A percentile compares a stretch with the other conserved stretches of the same genome.
These are phyloP conservation scores for Riptortus pedestris DNA, from an alignment of 1,140 invertebrate genomes.

Conservation along the genomic window DNA sequence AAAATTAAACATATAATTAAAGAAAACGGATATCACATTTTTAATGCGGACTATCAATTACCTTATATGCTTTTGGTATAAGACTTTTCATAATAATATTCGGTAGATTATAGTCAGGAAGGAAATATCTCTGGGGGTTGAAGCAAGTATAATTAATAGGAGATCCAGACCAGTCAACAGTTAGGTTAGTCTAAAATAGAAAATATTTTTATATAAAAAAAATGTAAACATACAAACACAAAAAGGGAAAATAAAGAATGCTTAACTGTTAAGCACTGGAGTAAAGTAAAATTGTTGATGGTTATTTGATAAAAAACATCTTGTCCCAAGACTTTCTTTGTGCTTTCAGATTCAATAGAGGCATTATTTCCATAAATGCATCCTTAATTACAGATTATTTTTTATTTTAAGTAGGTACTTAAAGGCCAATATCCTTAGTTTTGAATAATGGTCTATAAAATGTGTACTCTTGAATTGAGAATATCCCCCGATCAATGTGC, in stretches of 20 bases:
- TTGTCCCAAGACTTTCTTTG: neutral
- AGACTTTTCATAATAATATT: constrained; percentile 47
- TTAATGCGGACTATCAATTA: constrained; percentile 40
- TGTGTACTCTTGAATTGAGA: too few relatives aligned
- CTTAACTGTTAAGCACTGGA: neutral
- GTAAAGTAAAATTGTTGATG: neutral
- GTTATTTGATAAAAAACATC: neutral
- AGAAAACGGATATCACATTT: too few relatives aligned
- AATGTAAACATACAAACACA: constrained; percentile 7
- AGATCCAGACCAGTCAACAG: constrained; percentile 59
- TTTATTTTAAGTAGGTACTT: too few relatives aligned
- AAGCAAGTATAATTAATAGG: constrained; percentile 55
- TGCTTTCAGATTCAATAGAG: neutral
- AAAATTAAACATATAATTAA: too few relatives aligned
- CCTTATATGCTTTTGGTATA: constrained; percentile 49
- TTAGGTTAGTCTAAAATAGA: constrained; percentile 51
- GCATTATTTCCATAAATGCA: neutral
- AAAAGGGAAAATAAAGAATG: neutral
- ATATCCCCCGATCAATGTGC: too few relatives aligned
- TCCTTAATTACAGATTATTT: too few relatives aligned
- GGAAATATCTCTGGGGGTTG: constrained; percentile 37
- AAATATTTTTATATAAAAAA: constrained; percentile 26
- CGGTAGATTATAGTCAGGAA: constrained; percentile 40
- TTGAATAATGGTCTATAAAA: too few relatives aligned
- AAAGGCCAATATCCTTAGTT: too few relatives aligned